A percentile compares a stretch with the other conserved stretches of the same genome.
phyloP scores from a whole-genome alignment of 2,888 invertebrate genomes.

The Drosophila subsilvestris region DNA sequence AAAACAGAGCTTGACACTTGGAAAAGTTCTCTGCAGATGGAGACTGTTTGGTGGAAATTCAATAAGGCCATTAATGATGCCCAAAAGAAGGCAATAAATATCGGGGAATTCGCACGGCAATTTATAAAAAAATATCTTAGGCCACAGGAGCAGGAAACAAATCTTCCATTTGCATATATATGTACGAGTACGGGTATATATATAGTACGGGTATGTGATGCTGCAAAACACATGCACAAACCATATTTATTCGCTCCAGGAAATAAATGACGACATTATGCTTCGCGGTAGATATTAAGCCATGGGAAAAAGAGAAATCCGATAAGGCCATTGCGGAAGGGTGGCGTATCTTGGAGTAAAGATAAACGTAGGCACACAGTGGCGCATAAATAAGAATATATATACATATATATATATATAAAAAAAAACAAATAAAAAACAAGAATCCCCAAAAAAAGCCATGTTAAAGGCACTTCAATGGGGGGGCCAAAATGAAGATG shows the following conservation, averaged over 20 bases:
- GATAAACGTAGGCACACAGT: constrained; percentile 38
- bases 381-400: constrained; percentile 39
- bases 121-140: background rate
- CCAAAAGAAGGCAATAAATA: constrained; percentile 5
- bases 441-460: constrained; percentile 40
- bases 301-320: constrained; percentile 25
- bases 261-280: constrained; percentile 43
- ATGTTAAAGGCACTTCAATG: constrained; percentile 55
- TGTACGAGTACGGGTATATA: no score
- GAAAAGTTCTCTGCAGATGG: background rate
- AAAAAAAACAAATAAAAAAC: constrained; percentile 7
- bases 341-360: constrained; percentile 2
- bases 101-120: background rate
- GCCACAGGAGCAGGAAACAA: background rate
- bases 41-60: constrained; percentile 5
- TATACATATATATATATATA: constrained; percentile 44
- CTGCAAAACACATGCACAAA: constrained; percentile 1
- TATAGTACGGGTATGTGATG: no score
- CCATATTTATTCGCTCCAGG: constrained; percentile 19
- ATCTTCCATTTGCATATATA: constrained; percentile 15
- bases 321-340: constrained; percentile 23
- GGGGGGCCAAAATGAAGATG: constrained; percentile 67
- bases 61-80: constrained; percentile 18
- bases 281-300: constrained; percentile 53
- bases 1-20: constrained; percentile 16